Evolutionary conservation across 2,113 vertebrate genomes (phyloP).

Genomic region (Pluvianellus socialis): DNA sequence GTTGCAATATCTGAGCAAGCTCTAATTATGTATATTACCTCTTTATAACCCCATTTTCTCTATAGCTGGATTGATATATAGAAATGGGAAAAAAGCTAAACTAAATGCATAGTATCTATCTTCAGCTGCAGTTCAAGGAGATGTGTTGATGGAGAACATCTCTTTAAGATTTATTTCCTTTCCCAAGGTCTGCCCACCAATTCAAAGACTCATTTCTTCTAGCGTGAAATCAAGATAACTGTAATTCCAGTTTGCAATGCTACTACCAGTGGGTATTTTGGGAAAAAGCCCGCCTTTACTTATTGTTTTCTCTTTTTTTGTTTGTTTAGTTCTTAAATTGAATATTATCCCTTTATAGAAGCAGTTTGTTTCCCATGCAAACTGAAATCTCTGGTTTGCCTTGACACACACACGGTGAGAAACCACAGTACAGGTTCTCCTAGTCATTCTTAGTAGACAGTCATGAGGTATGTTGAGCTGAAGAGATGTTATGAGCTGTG

Average conservation of each 20-base stretch:
- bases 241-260: neutral
- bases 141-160: neutral
- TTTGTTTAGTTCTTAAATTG: neutral
- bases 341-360: neutral
- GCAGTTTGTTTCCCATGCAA: neutral
- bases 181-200: neutral
- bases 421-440: neutral
- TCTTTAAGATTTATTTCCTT: neutral
- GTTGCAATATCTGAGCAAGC: neutral
- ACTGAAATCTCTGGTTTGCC: neutral
- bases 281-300: neutral
- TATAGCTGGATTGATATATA: neutral
- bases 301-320: neutral
- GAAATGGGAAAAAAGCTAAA: neutral
- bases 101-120: neutral
- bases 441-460: neutral
- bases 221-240: neutral
- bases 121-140: neutral
- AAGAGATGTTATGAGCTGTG: neutral
- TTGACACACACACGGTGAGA: neutral
- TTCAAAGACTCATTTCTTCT: neutral
- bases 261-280: neutral
- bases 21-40: neutral
- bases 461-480: neutral
- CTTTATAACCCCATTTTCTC: neutral